These are phyloP conservation scores for Myiotriccus ornatus DNA, from an alignment of 2,797 vertebrate species.

Conservation along the genomic window DNA sequence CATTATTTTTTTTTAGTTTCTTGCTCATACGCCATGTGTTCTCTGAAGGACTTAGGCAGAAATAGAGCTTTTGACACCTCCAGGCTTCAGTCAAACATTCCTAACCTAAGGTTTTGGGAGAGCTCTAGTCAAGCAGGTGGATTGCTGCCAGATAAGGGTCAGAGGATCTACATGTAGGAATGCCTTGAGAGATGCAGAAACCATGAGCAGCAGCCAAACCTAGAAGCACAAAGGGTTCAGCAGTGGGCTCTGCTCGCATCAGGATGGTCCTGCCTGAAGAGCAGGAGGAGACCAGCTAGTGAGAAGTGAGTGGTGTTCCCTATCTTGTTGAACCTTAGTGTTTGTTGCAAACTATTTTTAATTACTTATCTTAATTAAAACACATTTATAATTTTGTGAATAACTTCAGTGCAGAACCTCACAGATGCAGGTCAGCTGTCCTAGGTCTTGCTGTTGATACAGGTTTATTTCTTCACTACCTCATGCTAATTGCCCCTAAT, in stretches of 20 bases:
- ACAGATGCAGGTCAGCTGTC: neutral
- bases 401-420: neutral
- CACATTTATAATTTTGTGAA: neutral
- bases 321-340: neutral
- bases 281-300: neutral
- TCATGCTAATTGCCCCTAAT: neutral
- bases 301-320: neutral
- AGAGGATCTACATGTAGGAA: neutral
- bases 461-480: neutral
- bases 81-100: neutral
- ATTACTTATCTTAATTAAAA: neutral
- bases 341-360: neutral
- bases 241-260: neutral
- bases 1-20: neutral
- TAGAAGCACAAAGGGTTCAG: neutral
- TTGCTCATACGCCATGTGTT: rapidly evolving
- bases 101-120: neutral
- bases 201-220: neutral
- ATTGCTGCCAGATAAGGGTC: neutral
- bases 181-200: neutral
- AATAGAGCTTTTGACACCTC: neutral
- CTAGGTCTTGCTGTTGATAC: neutral
- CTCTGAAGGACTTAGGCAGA: neutral
- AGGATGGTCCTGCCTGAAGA: neutral
- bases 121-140: neutral